phyloP scores from a whole-genome alignment of 2,797 vertebrate species.

The Chaunax sp. region DNA sequence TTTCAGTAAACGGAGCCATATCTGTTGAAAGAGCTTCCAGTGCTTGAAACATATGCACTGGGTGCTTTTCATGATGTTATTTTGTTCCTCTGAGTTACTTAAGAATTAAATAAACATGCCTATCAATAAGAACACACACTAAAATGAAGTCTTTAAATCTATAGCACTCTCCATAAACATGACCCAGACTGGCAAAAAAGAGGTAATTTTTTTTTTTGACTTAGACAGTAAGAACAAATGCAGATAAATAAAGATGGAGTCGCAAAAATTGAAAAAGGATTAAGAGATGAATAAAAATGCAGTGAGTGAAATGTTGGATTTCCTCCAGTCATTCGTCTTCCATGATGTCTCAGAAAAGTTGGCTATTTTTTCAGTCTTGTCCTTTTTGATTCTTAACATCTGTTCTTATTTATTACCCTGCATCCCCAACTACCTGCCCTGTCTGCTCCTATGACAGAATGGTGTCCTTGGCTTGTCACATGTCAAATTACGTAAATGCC shows the following conservation, averaged over 20 bases:
- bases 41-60: not conserved
- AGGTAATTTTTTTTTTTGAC: too few relatives aligned
- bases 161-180: slow-evolving; percentile 13
- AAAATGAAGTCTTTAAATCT: slow-evolving; percentile 1
- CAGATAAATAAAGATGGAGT: too few relatives aligned
- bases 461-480: slow-evolving; percentile 7
- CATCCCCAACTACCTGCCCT: not conserved
- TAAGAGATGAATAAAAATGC: not conserved
- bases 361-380: not conserved
- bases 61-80: not conserved
- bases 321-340: not conserved
- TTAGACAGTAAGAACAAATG: too few relatives aligned
- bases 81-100: too few relatives aligned
- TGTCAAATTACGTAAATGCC: slow-evolving; percentile 8
- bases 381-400: not conserved
- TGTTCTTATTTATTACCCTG: not conserved
- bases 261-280: not conserved
- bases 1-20: not conserved
- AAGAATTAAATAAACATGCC: too few relatives aligned
- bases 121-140: slow-evolving; percentile 2
- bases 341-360: not conserved
- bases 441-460: slow-evolving; percentile 1
- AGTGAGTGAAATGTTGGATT: not conserved
- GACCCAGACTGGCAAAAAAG: slow-evolving; percentile 12
- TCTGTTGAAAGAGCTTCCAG: not conserved